Evolutionary conservation across 2,797 vertebrate genomes (phyloP).

Genomic region (Crenuchus spilurus): DNA sequence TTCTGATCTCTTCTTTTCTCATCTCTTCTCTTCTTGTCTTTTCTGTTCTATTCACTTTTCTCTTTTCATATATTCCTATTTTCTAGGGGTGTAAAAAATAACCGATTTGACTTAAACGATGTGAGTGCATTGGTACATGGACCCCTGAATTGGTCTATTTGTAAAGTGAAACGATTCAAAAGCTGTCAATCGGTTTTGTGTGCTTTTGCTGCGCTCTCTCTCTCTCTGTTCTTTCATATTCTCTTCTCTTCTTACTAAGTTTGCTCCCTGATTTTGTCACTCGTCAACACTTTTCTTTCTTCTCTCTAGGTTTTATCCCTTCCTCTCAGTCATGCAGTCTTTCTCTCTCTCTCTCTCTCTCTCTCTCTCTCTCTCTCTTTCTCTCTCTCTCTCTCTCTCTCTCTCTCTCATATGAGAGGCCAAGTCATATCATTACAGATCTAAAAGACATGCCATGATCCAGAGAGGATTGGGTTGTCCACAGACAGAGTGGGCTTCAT

Average conservation of each 20-base stretch:
- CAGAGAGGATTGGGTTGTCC: conserved; percentile 26
- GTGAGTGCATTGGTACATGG: too few species aligned
- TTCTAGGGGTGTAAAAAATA: too few species aligned
- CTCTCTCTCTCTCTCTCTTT: not conserved
- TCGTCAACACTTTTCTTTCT: too few species aligned
- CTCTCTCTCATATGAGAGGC: conserved; percentile 21
- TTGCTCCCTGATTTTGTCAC: not conserved
- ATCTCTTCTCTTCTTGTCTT: not conserved
- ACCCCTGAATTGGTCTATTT: too few species aligned
- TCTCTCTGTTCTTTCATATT: not conserved
- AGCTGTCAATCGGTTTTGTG: too few species aligned
- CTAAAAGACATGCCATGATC: conserved; percentile 26
- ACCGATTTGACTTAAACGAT: too few species aligned
- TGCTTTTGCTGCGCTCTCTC: not conserved
- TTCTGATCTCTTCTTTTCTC: not conserved
- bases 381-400: not conserved
- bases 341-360: not conserved
- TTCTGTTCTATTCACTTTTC: not conserved
- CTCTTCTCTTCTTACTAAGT: not conserved
- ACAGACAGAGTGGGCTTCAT: conserved; percentile 15
- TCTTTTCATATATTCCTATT: too few species aligned
- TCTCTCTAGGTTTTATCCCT: not conserved
- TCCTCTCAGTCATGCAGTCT: not conserved
- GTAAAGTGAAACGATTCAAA: too few species aligned
- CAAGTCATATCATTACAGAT: conserved; percentile 34